These are phyloP conservation scores for Lycia hirtaria DNA, from an alignment of 2,888 invertebrate species.

Conservation along the genomic window DNA sequence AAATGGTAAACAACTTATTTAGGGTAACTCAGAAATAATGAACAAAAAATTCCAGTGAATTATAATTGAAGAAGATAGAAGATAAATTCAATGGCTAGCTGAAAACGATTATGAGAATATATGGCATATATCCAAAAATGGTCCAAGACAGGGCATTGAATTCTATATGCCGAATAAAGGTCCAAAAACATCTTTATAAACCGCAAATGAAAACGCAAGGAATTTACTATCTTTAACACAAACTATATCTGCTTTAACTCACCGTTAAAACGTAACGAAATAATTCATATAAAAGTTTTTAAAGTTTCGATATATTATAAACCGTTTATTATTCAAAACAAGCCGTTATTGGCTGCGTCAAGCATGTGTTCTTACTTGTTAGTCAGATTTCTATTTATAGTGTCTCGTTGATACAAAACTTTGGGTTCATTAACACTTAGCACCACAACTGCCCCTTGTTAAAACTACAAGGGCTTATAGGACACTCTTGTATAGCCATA, in stretches of 20 bases:
- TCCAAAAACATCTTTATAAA: neutral
- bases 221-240: neutral
- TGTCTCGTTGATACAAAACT: slow-evolving; percentile 61
- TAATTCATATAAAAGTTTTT: slow-evolving; percentile 3
- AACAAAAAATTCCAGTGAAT: too few species aligned
- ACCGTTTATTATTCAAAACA: slow-evolving; percentile 54
- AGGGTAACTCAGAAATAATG: too few species aligned
- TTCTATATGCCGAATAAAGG: neutral
- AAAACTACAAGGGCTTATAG: slow-evolving; percentile 27
- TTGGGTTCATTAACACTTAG: slow-evolving; percentile 69
- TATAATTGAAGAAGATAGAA: too few species aligned
- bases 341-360: slow-evolving; percentile 60
- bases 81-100: too few species aligned
- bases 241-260: neutral
- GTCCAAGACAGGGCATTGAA: too few species aligned
- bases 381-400: slow-evolving; percentile 77
- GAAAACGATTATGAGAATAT: too few species aligned
- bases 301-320: slow-evolving; percentile 28
- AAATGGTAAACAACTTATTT: too few species aligned
- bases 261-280: slow-evolving; percentile 1
- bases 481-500: neutral
- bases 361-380: slow-evolving; percentile 64
- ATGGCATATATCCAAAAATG: too few species aligned
- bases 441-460: slow-evolving; percentile 48
- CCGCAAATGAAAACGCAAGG: neutral